A percentile compares a stretch with the other conserved stretches of the same genome.
Conservation (phyloP, 2,888 invertebrate species). For the Aricia artaxerxes region DNA sequence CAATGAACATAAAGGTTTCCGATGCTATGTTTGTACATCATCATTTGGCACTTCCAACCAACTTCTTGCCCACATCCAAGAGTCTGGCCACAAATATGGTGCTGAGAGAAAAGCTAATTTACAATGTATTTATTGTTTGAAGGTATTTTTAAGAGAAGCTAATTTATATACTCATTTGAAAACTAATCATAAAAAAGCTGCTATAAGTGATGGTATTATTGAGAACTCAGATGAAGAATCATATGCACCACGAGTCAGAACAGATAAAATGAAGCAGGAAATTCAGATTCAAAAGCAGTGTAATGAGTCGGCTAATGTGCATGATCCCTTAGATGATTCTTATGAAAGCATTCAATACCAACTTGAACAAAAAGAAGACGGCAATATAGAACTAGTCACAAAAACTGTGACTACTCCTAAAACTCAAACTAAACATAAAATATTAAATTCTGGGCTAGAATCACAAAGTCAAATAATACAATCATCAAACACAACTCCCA, state of each 20-base stretch:
- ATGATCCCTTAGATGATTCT: constrained; percentile 53
- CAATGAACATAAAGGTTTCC: constrained; percentile 65
- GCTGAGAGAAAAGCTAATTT: constrained; percentile 69
- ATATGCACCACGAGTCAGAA: background rate
- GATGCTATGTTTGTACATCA: constrained; percentile 80
- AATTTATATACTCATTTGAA: constrained; percentile 87
- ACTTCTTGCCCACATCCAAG: constrained; percentile 76
- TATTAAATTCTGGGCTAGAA: constrained; percentile 63
- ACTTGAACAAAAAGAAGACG: constrained; percentile 61
- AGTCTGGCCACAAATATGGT: constrained; percentile 76
- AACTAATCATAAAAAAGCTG: constrained; percentile 82
- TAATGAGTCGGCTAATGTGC: constrained; percentile 50
- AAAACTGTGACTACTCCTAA: constrained; percentile 53
- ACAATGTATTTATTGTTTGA: constrained; percentile 88
- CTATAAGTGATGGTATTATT: constrained; percentile 83
- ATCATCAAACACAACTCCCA: constrained; percentile 47
- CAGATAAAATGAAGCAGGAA: constrained; percentile 14
- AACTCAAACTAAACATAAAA: constrained; percentile 59
- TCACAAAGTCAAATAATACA: constrained; percentile 37
- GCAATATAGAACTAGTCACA: constrained; percentile 75
- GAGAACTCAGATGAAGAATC: constrained; percentile 78
- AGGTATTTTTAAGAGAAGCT: constrained; percentile 84
- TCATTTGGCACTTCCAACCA: constrained; percentile 67
- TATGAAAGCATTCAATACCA: constrained; percentile 62
- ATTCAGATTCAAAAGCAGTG: constrained; percentile 30